A percentile compares a stretch with the other conserved stretches of the same genome.
phyloP scores from a whole-genome alignment of 2,888 invertebrate species.

The Deilephila porcellus region DNA sequence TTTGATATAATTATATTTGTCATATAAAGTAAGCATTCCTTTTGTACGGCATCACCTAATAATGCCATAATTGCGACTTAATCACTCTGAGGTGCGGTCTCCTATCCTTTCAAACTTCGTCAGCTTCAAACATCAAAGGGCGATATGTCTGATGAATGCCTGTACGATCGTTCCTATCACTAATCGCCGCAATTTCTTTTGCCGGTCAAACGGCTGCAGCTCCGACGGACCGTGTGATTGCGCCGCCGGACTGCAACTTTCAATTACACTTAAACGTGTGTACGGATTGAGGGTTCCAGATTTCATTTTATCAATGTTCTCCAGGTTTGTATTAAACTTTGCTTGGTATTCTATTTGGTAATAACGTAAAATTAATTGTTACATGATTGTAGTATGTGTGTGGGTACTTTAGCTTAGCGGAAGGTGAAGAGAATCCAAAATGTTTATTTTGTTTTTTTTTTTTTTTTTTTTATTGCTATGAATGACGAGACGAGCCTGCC shows the following conservation, averaged over 20 bases:
- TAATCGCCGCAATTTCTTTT: constrained; percentile 14
- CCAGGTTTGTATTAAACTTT: background rate
- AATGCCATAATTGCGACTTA: too few species aligned
- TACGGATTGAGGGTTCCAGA: background rate
- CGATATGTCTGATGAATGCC: background rate
- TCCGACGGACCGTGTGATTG: constrained; percentile 26
- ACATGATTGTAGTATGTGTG: too few species aligned
- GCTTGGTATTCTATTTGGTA: too few species aligned
- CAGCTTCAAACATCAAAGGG: constrained; percentile 2
- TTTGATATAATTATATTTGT: too few species aligned
- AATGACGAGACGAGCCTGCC: too few species aligned
- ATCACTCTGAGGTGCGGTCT: background rate
- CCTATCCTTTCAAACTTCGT: background rate
- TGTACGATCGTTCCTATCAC: background rate
- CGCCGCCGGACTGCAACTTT: constrained; percentile 27
- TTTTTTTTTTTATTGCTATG: too few species aligned
- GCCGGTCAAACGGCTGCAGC: constrained; percentile 18
- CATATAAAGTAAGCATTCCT: too few species aligned
- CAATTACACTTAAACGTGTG: constrained; percentile 24
- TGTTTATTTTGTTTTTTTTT: too few species aligned
- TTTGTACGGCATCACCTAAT: too few species aligned
- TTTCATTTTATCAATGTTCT: constrained; percentile 4
- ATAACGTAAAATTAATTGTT: too few species aligned
- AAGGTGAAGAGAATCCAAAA: too few species aligned
- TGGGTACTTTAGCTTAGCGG: too few species aligned